phyloP scores from a whole-genome alignment of 2,113 vertebrate genomes.

The Paratilapia polleni region DNA sequence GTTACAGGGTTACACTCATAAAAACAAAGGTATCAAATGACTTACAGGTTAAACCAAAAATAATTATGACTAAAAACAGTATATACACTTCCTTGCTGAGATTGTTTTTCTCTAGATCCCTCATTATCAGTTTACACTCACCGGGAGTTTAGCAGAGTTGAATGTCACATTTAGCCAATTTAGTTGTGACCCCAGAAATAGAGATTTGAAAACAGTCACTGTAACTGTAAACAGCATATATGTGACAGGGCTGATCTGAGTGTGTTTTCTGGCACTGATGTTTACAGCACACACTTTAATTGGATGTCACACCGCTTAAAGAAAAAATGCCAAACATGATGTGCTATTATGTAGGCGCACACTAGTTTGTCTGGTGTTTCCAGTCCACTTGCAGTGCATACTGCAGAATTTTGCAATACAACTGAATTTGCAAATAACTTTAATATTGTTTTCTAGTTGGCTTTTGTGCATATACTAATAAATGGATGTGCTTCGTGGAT shows the following conservation, averaged over 20 bases:
- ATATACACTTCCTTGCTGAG: background rate
- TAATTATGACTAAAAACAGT: background rate
- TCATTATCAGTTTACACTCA: slow-evolving; percentile 26
- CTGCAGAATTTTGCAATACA: background rate
- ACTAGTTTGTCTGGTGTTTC: background rate
- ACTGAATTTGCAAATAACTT: background rate
- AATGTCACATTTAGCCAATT: slow-evolving; percentile 32
- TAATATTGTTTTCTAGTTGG: background rate
- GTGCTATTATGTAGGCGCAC: background rate
- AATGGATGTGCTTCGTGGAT: too few relatives aligned
- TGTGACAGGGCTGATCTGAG: slow-evolving; percentile 30
- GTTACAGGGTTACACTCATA: background rate
- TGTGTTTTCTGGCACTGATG: slow-evolving; percentile 22
- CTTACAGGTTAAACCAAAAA: background rate
- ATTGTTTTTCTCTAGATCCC: background rate
- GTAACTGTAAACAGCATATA: slow-evolving; percentile 16
- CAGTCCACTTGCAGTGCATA: background rate
- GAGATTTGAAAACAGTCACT: slow-evolving; percentile 2
- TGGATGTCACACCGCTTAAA: slow-evolving; percentile 42
- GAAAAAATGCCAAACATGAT: slow-evolving; percentile 2
- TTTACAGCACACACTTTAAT: slow-evolving; percentile 44
- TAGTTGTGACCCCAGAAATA: slow-evolving; percentile 22
- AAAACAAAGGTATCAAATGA: background rate
- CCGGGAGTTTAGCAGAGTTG: background rate
- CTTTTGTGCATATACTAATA: background rate